Conservation (phyloP, 2,113 vertebrate genomes). For the Muntiacus muntjak region DNA sequence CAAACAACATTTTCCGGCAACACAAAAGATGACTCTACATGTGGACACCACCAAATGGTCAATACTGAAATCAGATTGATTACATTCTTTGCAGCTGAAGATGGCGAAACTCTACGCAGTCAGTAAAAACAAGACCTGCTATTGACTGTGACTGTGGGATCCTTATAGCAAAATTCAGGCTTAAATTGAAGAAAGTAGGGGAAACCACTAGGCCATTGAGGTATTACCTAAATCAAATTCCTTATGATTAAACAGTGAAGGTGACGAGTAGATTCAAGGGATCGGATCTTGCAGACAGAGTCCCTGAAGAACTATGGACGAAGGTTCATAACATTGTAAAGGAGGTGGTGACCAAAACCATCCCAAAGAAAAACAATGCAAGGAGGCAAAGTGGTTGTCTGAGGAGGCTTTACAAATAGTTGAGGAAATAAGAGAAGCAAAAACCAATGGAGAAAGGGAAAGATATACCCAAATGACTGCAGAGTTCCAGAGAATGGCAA, state of each 20-base stretch:
- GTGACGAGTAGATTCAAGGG: neutral
- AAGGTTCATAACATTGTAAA: neutral
- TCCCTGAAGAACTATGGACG: neutral
- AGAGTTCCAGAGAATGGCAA: neutral
- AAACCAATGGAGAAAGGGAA: neutral
- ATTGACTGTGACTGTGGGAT: neutral
- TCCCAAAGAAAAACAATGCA: neutral
- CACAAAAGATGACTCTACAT: neutral
- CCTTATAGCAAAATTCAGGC: neutral
- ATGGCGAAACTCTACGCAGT: neutral
- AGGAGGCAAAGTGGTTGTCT: neutral
- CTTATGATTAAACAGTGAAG: neutral
- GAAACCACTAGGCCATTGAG: neutral
- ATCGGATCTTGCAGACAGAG: neutral
- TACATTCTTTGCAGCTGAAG: neutral
- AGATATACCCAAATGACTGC: neutral
- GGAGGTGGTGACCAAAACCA: neutral
- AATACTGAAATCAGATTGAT: neutral
- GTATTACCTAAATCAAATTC: neutral
- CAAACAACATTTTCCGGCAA: neutral
- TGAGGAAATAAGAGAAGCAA: neutral
- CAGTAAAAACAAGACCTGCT: neutral
- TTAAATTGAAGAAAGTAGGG: neutral
- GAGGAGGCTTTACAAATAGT: neutral
- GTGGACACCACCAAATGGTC: neutral